A percentile compares a stretch with the other conserved stretches of the same genome.
Conservation (phyloP, 2,113 vertebrate genomes). For the Lynx canadensis region DNA sequence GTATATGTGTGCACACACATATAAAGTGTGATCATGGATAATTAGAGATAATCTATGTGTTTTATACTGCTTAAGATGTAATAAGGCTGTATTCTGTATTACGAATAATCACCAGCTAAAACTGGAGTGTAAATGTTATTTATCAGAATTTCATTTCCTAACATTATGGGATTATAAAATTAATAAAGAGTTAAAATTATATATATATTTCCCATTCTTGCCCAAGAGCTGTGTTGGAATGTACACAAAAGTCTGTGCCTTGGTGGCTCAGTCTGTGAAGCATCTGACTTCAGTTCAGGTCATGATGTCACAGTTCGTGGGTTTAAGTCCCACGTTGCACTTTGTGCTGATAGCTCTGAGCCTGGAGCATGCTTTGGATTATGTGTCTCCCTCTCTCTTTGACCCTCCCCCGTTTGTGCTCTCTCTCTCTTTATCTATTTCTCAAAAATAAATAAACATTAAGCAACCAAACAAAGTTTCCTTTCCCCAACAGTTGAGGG, state of each 20-base stretch:
- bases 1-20: neutral
- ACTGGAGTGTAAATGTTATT: neutral
- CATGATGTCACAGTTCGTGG: too few relatives aligned
- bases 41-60: neutral
- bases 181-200: neutral
- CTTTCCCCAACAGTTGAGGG: neutral
- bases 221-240: neutral
- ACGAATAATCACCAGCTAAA: neutral
- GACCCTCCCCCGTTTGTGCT: too few relatives aligned
- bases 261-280: too few relatives aligned
- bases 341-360: too few relatives aligned
- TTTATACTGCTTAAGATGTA: neutral
- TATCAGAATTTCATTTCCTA: neutral
- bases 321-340: too few relatives aligned
- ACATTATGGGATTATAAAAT: neutral
- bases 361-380: too few relatives aligned
- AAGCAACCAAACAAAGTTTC: neutral
- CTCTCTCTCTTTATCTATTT: too few relatives aligned
- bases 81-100: neutral
- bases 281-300: too few relatives aligned
- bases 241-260: neutral
- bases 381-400: too few relatives aligned
- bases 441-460: too few relatives aligned
- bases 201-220: neutral
- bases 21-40: neutral